Conservation (phyloP, 1,140 invertebrate genomes). For the Temnothorax curvispinosus region DNA sequence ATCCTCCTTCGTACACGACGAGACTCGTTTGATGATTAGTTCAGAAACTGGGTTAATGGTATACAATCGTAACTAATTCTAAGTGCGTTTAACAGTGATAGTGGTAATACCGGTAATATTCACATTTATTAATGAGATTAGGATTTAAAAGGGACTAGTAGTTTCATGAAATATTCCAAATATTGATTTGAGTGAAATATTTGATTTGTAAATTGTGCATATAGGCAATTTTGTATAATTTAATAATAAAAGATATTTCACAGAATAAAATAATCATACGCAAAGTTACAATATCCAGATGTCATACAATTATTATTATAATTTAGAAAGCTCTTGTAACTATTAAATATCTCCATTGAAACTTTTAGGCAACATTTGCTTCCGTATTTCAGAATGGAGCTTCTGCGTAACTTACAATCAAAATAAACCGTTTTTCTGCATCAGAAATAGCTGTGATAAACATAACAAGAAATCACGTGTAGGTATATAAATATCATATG, state of each 20-base stretch:
- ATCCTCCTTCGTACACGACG: conserved; percentile 57
- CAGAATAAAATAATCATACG: neutral
- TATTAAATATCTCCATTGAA: neutral
- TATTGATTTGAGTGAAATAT: neutral
- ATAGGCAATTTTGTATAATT: neutral
- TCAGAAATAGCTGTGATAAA: neutral
- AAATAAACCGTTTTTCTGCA: neutral
- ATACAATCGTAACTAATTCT: conserved; percentile 71
- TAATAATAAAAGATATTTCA: neutral
- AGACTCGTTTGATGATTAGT: conserved; percentile 71
- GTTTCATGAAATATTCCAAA: neutral
- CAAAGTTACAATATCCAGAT: neutral
- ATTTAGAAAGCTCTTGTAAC: neutral
- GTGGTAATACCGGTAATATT: conserved; percentile 49
- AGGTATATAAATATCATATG: too few species aligned
- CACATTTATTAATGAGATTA: conserved; percentile 51
- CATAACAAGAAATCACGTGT: neutral
- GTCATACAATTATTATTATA: neutral
- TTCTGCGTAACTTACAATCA: neutral
- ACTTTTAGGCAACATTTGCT: neutral
- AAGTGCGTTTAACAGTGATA: conserved; percentile 66
- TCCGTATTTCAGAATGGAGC: neutral
- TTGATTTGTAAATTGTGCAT: neutral
- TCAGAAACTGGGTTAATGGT: conserved; percentile 73
- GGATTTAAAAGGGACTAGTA: conserved; percentile 44